Base-by-base conservation (phyloP, 2,888 invertebrate species). In the Patella pellucida region DNA sequence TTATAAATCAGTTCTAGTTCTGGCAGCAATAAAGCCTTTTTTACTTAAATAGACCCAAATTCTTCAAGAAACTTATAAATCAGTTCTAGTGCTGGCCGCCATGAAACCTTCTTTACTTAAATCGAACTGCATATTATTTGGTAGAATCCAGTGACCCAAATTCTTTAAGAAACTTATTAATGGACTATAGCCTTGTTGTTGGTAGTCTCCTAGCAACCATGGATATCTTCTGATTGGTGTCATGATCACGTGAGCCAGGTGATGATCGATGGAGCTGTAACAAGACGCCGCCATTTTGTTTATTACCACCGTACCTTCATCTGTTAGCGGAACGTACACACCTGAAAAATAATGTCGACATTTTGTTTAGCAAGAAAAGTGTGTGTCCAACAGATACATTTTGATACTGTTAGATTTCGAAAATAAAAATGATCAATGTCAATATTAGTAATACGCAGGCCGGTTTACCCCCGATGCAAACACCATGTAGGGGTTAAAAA, bases 251-350 rank as follows among this genome's bases (percentile, higher is more conserved):
- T 84, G 84, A 15, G 79, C 78, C 50, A 81, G 31, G 51, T 78
- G 67, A 69, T 84, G 84, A 69, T 73, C 62, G 52, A 84, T 74
- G 9, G 84, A 83, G 68, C 85, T 84, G 74, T 85, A 85, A 75
- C 84, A 85, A 56, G 85, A 85, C 7, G 82, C 81, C 54, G 80
- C 68, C 23, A 79, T 73, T 27, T 77, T 81, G 71, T 85, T 81
- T n/a, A 85, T 84, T 23, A 85, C 72, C 7, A 85, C 71, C 0
- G 84, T 85, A 23, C 85, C 85, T 50, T 79, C 74, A 54, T 79
- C 81, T 41, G 85, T 85, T 71, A 85, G 76, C 11, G 85, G 85
- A 27, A 84, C 84, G 76, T 80, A 85, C 23, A 81, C 83, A 14
- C 85, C 85, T 85, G 77, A 7, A 70, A 62, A 50, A 15, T 7